Conservation (phyloP, 53 echinoderm and acorn worm species). For the Holothuria scabra region DNA sequence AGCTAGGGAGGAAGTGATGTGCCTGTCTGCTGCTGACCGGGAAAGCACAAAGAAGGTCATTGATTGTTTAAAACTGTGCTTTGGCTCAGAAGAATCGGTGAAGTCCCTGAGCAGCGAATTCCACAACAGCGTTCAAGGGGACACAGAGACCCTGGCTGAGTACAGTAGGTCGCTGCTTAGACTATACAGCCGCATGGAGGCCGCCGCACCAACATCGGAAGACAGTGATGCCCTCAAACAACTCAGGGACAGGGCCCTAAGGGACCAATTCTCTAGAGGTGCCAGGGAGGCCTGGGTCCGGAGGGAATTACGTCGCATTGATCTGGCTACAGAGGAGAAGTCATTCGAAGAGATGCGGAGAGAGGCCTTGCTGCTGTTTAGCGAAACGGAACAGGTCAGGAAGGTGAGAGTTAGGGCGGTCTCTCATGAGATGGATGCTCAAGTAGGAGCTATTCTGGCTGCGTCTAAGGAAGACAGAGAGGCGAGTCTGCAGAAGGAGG, state of each 20-base stretch:
- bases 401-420: background rate
- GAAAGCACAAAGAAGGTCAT: background rate
- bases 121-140: conserved; percentile 51
- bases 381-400: background rate
- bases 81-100: conserved; percentile 23
- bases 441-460: background rate
- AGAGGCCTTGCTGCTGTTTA: background rate
- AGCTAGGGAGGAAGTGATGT: conserved; percentile 56
- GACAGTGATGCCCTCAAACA: conserved; percentile 34
- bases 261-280: conserved; percentile 2
- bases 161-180: conserved; percentile 47
- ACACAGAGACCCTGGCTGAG: conserved; percentile 41
- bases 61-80: conserved; percentile 24
- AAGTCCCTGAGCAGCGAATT: conserved; percentile 31
- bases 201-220: conserved; percentile 22
- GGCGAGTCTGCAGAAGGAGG: background rate
- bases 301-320: conserved; percentile 23
- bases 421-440: background rate
- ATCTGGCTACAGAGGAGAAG: conserved; percentile 4
- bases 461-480: background rate
- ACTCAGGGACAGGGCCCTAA: conserved; percentile 1
- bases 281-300: conserved; percentile 28
- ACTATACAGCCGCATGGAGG: conserved; percentile 39
- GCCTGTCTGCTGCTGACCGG: background rate
- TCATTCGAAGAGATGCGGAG: background rate